phyloP scores from a whole-genome alignment of 2,888 invertebrate species.

The Diarsia dahlii region DNA sequence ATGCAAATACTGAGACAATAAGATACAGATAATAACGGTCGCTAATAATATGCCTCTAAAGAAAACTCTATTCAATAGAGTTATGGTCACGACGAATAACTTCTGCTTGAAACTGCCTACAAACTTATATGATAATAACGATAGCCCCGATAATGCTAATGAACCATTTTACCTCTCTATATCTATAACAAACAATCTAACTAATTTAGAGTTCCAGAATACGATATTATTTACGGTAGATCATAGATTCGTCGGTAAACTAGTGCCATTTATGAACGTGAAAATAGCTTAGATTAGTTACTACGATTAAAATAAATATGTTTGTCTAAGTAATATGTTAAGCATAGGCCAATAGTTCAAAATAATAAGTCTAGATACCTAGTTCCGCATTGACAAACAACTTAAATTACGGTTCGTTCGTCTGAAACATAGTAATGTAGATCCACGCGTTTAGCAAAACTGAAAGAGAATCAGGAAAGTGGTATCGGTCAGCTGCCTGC shows the following conservation, averaged over 20 bases:
- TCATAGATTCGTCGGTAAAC: neutral
- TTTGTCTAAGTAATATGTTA: constrained; percentile 51
- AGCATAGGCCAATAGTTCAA: constrained; percentile 65
- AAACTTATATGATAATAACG: neutral
- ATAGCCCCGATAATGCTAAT: neutral
- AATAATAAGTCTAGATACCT: constrained; percentile 58
- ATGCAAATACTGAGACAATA: neutral
- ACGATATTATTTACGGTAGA: neutral
- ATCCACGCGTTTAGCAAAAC: neutral
- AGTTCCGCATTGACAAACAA: constrained; percentile 62
- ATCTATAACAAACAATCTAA: neutral
- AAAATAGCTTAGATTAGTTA: neutral
- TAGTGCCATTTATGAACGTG: neutral
- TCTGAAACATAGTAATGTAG: constrained; percentile 23
- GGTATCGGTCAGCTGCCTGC: neutral
- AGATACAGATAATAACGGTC: no score
- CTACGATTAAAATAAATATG: constrained; percentile 23
- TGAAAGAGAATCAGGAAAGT: neutral
- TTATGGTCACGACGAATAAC: no score
- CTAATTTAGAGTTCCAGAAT: no score
- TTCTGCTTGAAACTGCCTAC: neutral
- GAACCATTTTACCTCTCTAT: neutral
- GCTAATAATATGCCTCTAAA: no score
- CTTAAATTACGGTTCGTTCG: constrained; percentile 35
- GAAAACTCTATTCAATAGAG: no score